Evolutionary conservation across 2,113 vertebrate species (phyloP), one percentile per base, ranked within the genome.

Genomic region (Vimba vimba): DNA sequence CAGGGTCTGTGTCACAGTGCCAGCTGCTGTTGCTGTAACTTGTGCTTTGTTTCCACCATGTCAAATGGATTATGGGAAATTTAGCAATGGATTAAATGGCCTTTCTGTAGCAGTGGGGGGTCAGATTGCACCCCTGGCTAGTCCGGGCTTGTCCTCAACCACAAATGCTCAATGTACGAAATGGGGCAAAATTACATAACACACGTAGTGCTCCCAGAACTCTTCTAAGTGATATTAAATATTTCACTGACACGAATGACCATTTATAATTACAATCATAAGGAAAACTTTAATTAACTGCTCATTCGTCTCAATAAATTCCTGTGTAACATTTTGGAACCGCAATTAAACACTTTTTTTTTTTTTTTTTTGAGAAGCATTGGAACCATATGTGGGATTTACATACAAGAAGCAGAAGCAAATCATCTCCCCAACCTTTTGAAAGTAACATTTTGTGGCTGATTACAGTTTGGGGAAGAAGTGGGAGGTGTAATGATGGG

Each of bases 1-100:
- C 64, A 73, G 23, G 50, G 60, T 62, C 66, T 71, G 25, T 84
- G 15, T 69, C 69, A 74, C 78, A 57, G 62, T 85, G 82, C 62
- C 88, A 87, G 73, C 83, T 91, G 90, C 85, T 85, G 83, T 60
- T 88, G 79, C 76, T 85, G 77, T 84, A 79, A 60, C 71, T 87
- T 87, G 86, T 85, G 82, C 87, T 90, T 81, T 89, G 86, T 89
- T 88, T 89, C 79, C 59, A 89, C 74, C 85, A 79, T 83, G 81
- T 84, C 89, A 33, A 89, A 90, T 88, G 87, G 86, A 87, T 90
- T 90, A 85, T 82, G 57, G 27, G 78, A 81, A 89, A 79, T 87
- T 81, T 66, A 55, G 86, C 74, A 79, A 87, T 87, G 83, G 84
- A 62, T 80, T 85, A 50, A 64, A 80, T 60, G 60, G 62, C 64